Evolutionary conservation across 1,140 invertebrate genomes (phyloP).

Genomic region (Venturia canescens): DNA sequence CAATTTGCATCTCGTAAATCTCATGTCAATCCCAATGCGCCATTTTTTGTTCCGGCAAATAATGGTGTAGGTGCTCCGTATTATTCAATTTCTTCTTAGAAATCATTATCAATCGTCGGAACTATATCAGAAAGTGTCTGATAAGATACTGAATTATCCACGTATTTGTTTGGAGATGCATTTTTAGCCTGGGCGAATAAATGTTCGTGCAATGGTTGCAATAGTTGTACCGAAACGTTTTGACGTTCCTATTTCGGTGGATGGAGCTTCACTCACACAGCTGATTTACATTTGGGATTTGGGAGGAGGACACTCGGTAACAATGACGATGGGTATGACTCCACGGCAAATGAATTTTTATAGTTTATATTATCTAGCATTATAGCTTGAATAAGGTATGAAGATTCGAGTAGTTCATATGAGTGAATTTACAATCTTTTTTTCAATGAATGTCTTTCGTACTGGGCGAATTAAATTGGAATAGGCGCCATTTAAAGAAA

Average conservation of each 20-base stretch:
- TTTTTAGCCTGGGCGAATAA: too few relatives aligned
- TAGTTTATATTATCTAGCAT: too few relatives aligned
- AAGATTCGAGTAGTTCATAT: not conserved
- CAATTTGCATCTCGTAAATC: not conserved
- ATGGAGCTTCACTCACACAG: too few relatives aligned
- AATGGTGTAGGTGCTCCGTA: too few relatives aligned
- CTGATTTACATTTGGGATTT: not conserved
- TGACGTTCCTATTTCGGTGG: too few relatives aligned
- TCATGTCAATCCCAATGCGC: not conserved
- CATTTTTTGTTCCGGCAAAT: not conserved
- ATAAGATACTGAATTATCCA: too few relatives aligned
- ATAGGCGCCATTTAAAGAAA: slow-evolving; percentile 28
- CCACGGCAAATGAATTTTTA: too few relatives aligned
- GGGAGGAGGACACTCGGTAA: not conserved
- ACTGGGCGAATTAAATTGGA: not conserved
- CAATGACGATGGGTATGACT: not conserved
- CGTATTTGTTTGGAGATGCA: too few relatives aligned
- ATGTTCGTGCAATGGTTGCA: too few relatives aligned
- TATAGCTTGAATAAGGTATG: too few relatives aligned
- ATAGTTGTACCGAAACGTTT: too few relatives aligned
- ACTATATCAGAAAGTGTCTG: too few relatives aligned
- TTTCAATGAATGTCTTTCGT: not conserved
- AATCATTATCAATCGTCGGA: not conserved
- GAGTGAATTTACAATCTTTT: not conserved
- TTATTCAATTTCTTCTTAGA: not conserved